Evolutionary conservation across 2,888 invertebrate genomes (phyloP).

Genomic region (Xestia xanthographa): DNA sequence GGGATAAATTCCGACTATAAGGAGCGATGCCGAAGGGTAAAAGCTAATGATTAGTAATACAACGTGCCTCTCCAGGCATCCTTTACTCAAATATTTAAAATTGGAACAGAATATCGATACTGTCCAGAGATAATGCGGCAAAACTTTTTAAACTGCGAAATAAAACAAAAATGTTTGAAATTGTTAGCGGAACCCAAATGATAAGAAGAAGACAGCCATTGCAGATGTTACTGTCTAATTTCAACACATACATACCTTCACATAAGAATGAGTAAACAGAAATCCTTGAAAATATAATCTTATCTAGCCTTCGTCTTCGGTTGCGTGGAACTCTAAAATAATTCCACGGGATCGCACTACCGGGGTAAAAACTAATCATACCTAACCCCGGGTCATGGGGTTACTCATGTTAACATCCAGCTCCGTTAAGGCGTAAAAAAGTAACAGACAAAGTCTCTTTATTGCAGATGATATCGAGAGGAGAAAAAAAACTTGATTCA

Average conservation of each 20-base stretch:
- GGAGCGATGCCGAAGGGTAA: not conserved
- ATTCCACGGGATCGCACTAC: not conserved
- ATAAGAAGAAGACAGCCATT: slow-evolving; percentile 37
- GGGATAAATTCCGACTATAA: not conserved
- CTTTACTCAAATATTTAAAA: slow-evolving; percentile 29
- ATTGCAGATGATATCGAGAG: not conserved
- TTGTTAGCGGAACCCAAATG: slow-evolving; percentile 48
- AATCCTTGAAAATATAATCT: slow-evolving; percentile 55
- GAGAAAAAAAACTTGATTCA: not conserved
- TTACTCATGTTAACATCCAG: not conserved
- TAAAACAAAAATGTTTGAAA: not conserved
- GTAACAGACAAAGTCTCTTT: not conserved
- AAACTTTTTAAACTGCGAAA: slow-evolving; percentile 20
- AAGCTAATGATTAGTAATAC: slow-evolving; percentile 42
- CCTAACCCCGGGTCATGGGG: not conserved
- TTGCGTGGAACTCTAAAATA: not conserved
- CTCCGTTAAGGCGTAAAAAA: not conserved
- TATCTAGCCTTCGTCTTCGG: not conserved
- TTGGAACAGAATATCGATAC: slow-evolving; percentile 26
- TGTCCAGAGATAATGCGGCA: slow-evolving; percentile 7
- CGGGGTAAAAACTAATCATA: not conserved
- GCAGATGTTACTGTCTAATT: slow-evolving; percentile 57
- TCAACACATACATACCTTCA: slow-evolving; percentile 46
- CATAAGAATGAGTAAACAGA: slow-evolving; percentile 55
- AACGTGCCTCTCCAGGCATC: slow-evolving; percentile 37